A percentile compares a stretch with the other conserved stretches of the same genome.
These are phyloP conservation scores for Drosophila repletoides DNA, from an alignment of 1,140 invertebrate species.

Conservation along the genomic window DNA sequence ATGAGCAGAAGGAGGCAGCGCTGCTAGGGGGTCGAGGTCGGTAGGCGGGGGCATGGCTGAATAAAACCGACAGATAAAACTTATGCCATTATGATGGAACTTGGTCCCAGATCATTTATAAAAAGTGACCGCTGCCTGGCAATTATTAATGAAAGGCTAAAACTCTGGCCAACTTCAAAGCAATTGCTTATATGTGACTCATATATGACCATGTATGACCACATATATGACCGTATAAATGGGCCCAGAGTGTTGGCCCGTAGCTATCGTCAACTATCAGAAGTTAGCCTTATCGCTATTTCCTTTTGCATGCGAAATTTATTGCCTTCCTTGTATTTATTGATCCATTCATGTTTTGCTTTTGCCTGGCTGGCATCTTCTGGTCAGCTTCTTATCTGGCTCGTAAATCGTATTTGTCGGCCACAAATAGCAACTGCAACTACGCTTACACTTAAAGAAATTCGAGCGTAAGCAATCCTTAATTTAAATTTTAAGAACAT, in stretches of 20 bases:
- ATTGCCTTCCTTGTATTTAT: slow-evolving; percentile 62
- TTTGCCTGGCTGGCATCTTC: background rate
- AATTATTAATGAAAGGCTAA: slow-evolving; percentile 68
- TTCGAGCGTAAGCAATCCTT: no score
- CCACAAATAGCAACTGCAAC: background rate
- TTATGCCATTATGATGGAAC: slow-evolving; percentile 72
- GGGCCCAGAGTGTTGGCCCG: background rate
- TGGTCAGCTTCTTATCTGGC: slow-evolving; percentile 39
- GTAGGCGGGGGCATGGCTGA: background rate
- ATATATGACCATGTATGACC: background rate
- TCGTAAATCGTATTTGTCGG: slow-evolving; percentile 31
- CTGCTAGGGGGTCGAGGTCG: background rate
- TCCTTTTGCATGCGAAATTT: slow-evolving; percentile 51
- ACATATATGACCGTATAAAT: no score
- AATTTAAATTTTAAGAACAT: no score
- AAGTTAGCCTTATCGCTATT: slow-evolving; percentile 22
- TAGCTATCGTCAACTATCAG: slow-evolving; percentile 22
- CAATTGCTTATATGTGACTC: background rate
- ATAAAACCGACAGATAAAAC: slow-evolving; percentile 22
- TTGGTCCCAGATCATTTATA: slow-evolving; percentile 55
- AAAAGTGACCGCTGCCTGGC: slow-evolving; percentile 48
- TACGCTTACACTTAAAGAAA: no score
- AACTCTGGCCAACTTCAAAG: slow-evolving; percentile 13
- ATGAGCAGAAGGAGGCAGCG: slow-evolving; percentile 37
- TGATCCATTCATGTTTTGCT: slow-evolving; percentile 34